phyloP scores from a whole-genome alignment of 35 echinoderm and acorn worm genomes.

The Ophioderma brevispina region DNA sequence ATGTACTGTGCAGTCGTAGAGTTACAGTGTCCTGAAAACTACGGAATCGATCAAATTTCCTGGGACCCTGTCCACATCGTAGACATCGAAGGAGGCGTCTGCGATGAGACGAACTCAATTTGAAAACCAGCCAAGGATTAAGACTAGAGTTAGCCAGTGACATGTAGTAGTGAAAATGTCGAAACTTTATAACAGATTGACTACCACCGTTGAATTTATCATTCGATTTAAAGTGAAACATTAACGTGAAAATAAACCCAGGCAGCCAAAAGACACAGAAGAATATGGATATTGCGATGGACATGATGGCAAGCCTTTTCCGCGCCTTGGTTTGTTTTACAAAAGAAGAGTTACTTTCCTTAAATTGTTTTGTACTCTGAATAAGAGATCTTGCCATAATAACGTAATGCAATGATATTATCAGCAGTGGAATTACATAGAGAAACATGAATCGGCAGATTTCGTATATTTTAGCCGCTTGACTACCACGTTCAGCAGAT shows the following conservation, averaged over 20 bases:
- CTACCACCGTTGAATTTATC: neutral
- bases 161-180: neutral
- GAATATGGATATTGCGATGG: constrained; percentile 67
- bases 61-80: neutral
- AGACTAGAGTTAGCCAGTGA: constrained; percentile 30
- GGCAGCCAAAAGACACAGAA: constrained; percentile 89
- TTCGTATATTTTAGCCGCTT: neutral
- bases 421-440: neutral
- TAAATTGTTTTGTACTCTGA: neutral
- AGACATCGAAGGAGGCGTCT: neutral
- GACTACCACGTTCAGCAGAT: neutral
- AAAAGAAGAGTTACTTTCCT: neutral
- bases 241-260: constrained; percentile 57
- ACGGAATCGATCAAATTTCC: no score
- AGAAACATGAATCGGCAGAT: neutral
- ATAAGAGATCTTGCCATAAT: neutral
- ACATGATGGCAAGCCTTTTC: constrained; percentile 60
- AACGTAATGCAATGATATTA: neutral
- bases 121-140: constrained; percentile 75
- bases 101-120: constrained; percentile 75
- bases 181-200: neutral
- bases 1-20: no score
- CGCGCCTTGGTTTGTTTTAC: constrained; percentile 59
- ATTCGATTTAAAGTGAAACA: neutral
- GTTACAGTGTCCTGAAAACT: no score